Evolutionary conservation across 2,797 vertebrate genomes (phyloP).

Genomic region (Psittacula echo): DNA sequence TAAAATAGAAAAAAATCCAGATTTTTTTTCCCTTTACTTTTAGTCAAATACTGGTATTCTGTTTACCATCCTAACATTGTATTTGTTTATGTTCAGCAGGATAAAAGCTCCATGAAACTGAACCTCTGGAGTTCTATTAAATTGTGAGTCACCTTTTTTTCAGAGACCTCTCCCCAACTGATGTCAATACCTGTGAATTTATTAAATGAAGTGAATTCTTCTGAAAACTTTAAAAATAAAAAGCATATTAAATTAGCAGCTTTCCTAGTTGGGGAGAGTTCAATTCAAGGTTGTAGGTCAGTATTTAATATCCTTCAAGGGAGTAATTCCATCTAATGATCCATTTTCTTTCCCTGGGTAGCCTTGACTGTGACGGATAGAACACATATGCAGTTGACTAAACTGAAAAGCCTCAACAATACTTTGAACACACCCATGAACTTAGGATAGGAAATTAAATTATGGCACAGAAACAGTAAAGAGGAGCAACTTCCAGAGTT

Average conservation of each 20-base stretch:
- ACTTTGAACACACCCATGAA: not conserved
- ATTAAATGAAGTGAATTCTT: not conserved
- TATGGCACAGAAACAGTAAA: not conserved
- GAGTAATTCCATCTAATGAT: not conserved
- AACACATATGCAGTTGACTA: not conserved
- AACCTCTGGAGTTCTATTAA: not conserved
- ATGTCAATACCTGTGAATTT: not conserved
- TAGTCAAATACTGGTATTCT: not conserved
- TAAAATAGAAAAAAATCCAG: not conserved
- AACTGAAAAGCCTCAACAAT: not conserved
- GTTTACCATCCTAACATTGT: not conserved
- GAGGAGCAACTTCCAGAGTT: not conserved
- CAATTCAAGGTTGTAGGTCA: not conserved
- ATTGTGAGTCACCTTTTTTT: not conserved
- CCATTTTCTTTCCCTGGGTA: not conserved
- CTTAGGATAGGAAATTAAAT: not conserved
- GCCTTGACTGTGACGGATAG: not conserved
- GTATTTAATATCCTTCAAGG: not conserved
- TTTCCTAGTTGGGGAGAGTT: not conserved
- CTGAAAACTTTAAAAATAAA: not conserved
- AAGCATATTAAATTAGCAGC: not conserved
- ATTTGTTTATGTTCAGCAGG: not conserved
- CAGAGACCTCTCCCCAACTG: fast-evolving
- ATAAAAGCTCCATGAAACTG: not conserved
- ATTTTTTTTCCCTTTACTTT: not conserved